Conservation (phyloP, 2,113 vertebrate genomes). For the Strix aluco region DNA sequence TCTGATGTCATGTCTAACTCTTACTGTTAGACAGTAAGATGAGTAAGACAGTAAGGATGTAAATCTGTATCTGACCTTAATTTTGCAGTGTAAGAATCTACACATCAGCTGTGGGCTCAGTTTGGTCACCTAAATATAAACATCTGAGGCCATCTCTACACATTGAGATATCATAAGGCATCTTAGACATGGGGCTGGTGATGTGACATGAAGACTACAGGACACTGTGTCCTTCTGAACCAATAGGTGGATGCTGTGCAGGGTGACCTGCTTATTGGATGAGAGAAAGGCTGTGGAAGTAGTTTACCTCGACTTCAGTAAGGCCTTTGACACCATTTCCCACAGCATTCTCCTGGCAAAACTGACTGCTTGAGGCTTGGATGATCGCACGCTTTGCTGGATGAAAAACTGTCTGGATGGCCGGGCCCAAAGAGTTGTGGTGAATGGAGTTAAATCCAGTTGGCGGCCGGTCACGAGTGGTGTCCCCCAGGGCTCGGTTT, state of each 20-base stretch:
- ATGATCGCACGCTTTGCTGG: no score
- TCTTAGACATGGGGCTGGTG: not conserved
- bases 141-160: not conserved
- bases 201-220: not conserved
- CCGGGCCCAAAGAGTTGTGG: no score
- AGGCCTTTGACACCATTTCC: no score
- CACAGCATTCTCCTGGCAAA: no score
- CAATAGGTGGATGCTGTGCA: not conserved
- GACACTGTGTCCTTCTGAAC: not conserved
- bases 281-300: no score
- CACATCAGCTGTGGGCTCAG: not conserved
- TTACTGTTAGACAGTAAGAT: not conserved
- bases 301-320: no score
- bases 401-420: no score
- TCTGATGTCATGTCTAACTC: not conserved
- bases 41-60: not conserved
- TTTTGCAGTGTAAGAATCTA: not conserved
- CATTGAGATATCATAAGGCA: fast-evolving
- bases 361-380: no score
- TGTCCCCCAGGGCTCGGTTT: no score
- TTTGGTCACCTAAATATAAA: not conserved
- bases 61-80: not conserved
- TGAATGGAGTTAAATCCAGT: no score
- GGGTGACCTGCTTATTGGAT: not conserved
- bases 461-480: no score